A percentile compares a stretch with the other conserved stretches of the same genome.
Conservation (phyloP, 2,888 invertebrate species). For the Blastobasis lacticolella region DNA sequence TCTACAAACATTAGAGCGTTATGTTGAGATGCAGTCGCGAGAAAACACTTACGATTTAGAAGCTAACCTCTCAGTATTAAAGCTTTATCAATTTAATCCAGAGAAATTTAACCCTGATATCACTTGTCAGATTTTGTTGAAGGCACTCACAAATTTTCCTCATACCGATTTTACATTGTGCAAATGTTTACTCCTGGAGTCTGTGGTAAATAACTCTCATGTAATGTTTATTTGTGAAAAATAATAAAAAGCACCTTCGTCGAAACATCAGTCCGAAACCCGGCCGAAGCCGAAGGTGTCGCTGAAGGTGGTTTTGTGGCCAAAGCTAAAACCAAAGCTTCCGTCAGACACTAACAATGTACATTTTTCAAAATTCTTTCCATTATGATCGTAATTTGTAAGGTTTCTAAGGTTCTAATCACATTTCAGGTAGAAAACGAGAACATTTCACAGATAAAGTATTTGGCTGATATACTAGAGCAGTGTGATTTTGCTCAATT, state of each 20-base stretch:
- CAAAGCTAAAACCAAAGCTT: no score
- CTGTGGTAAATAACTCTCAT: slow-evolving; percentile 44
- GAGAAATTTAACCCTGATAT: slow-evolving; percentile 87
- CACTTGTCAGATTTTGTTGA: slow-evolving; percentile 92
- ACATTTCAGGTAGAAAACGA: slow-evolving; percentile 82
- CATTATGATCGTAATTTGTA: not conserved
- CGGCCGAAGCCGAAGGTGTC: no score
- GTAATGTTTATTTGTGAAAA: no score
- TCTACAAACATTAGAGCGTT: slow-evolving; percentile 89
- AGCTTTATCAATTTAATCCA: slow-evolving; percentile 97
- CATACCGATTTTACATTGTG: slow-evolving; percentile 98
- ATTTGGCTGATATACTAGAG: slow-evolving; percentile 92
- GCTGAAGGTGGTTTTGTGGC: no score
- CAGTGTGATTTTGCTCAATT: slow-evolving; percentile 94
- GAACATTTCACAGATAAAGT: slow-evolving; percentile 90
- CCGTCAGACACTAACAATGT: no score
- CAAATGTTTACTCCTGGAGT: slow-evolving; percentile 93
- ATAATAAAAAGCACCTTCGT: no score
- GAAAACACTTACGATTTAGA: slow-evolving; percentile 97
- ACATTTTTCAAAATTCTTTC: not conserved
- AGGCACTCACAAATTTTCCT: slow-evolving; percentile 96
- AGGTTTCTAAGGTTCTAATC: not conserved
- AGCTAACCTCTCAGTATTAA: slow-evolving; percentile 96
- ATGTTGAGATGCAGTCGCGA: slow-evolving; percentile 93
- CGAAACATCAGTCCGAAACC: no score